Evolutionary conservation across 2,113 vertebrate species (phyloP), one percentile per base, ranked within the genome.

Genomic region (Poeciliopsis retropinna): DNA sequence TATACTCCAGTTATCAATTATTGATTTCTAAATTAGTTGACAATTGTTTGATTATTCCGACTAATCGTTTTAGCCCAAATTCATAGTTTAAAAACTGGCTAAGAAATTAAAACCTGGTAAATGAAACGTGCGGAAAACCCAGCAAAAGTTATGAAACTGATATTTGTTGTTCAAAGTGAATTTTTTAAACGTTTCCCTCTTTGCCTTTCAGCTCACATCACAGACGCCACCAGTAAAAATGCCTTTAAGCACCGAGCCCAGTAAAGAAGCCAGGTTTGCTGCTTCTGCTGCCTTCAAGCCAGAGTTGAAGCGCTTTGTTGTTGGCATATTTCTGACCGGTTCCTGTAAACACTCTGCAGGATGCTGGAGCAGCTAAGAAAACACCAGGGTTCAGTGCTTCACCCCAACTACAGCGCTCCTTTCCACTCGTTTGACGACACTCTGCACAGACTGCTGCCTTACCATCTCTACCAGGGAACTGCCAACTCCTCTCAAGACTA

Each of bases 381-480:
- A 85, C 96, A 98, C 78, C 97, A 98, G 92, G 96, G 96, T 73
- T 92, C 96, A 0, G 96, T 96, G 57, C 93, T 98, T 76, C 97
- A 97, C 47, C 97, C 97, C 0, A 96, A 98, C 86, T 97, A 96
- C 92, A 95, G 95, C 78, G 93, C 94, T 0, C 92, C 96, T 39
- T 98, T 99, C 90, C 86, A 90, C 78, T 97, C 96, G 0, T 95
- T 97, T 62, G 94, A 96, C 70, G 97, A 99, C 29, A 95, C 96
- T 1, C 73, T 98, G 64, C 87, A 95, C 31, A 91, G 97, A 72
- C 94, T 99, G 61, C 93, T 98, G 73, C 97, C 97, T 86, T 98
- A 98, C 92, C 97, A 99, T 9, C 95, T 99, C 57, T 99, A 99
- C 94, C 97, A 98, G 92, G 97, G 97, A 5, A 91, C 94, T 57